Conservation (phyloP, 2,797 vertebrate genomes). For the Microcaecilia unicolor region DNA sequence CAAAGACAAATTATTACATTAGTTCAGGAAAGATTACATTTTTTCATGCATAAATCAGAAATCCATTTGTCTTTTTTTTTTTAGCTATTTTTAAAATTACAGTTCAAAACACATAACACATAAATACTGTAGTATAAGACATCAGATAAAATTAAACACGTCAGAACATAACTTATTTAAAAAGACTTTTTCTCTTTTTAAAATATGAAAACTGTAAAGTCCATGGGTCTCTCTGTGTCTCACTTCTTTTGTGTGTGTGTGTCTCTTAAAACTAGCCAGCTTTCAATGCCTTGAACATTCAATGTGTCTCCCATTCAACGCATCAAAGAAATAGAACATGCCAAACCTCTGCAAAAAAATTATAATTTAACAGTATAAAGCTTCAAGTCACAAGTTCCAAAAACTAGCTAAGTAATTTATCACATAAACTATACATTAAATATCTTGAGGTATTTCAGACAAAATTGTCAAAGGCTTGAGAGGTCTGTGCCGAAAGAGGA, state of each 20-base stretch:
- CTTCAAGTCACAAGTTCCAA: conserved; percentile 99
- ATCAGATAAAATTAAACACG: conserved; percentile 47
- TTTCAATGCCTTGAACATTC: conserved; percentile 78
- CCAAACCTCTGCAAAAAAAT: conserved; percentile 66
- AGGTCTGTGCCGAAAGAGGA: conserved; percentile 62
- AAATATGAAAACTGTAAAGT: conserved; percentile 59
- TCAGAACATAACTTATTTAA: conserved; percentile 38
- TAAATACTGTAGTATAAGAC: conserved; percentile 65
- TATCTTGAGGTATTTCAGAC: conserved; percentile 99
- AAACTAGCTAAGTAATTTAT: conserved; percentile 97
- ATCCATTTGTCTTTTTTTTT: conserved; percentile 49
- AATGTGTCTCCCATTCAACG: conserved; percentile 77
- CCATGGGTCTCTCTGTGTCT: conserved; percentile 39
- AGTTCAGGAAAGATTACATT: conserved; percentile 86
- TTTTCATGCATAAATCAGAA: conserved; percentile 85
- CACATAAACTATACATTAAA: conserved; percentile 99
- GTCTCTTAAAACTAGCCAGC: conserved; percentile 46
- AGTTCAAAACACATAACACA: conserved; percentile 88
- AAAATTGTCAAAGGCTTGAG: conserved; percentile 97
- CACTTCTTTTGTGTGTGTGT: conserved; percentile 47
- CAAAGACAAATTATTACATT: conserved; percentile 73
- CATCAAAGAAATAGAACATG: conserved; percentile 56
- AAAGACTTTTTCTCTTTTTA: conserved; percentile 28
- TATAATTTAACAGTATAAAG: conserved; percentile 97
- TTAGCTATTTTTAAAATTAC: conserved; percentile 74